Base-by-base conservation (phyloP, 1,140 invertebrate species). In the Nebria ingens region DNA sequence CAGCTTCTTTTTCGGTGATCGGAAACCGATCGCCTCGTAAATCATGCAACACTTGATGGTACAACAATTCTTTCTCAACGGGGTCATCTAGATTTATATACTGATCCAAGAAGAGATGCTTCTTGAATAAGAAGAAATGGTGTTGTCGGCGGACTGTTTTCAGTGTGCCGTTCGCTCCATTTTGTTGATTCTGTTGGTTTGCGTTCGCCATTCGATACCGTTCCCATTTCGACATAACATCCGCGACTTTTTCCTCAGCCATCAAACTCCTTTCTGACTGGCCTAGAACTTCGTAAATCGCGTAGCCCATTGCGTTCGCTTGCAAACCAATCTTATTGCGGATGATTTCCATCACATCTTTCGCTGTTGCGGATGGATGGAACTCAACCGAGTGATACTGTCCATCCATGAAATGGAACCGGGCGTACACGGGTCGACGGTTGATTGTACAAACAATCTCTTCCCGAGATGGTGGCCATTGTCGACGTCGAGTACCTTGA, bases 211-310 rank as follows among this genome's bases (percentile, higher is more conserved):
- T 73, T 56, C 85, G 76, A 57, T 90, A 90, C 60, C 86, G 81
- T 71, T 97, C 94, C 93, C 94, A 97, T 70, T 93, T 91, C 0
- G 92, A 91, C 78, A 97, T 87, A 13, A 95, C 91, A 70, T 97
- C 94, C 2, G 91, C 89, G 12, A 94, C 82, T 64, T 94, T 91
- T 68, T 97, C 93, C 62, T 90, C 87, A 1, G 82, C 78, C 12
- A 84, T 74, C 61, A 97, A 76, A 61, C 87, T 88, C 55, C 92
- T 76, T 67, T 96, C 92, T 34, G 87, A 87, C 38, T 80, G 81
- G 2, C 89, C 90, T 12, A 77, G 57, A 2, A 77, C 72, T 64
- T 79, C 77, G 66, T 79, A 79, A 56, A 79, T 73, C 2, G 73
- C 75, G 62, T 74, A 74, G 69, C 82, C 81, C 60, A 69, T 86